Evolutionary conservation across 2,888 invertebrate species (phyloP).

Genomic region (Platynereis dumerilii): DNA sequence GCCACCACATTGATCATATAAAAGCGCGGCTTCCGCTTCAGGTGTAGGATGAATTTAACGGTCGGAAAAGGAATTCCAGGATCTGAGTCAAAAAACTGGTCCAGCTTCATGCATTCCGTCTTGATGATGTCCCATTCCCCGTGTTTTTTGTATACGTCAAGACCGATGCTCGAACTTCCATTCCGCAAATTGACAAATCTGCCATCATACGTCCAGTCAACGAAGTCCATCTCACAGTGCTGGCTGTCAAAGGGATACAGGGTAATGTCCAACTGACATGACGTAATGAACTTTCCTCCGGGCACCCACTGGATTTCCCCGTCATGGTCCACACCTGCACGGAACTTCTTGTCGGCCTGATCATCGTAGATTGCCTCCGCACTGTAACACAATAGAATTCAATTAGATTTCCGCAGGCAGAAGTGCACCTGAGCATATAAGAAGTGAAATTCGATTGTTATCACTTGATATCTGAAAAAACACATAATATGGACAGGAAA

Average conservation of each 20-base stretch:
- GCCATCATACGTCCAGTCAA: constrained; percentile 46
- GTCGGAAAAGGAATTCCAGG: constrained; percentile 42
- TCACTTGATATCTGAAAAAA: too few species aligned
- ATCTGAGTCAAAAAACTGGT: constrained; percentile 39
- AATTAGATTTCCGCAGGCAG: too few species aligned
- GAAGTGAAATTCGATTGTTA: too few species aligned
- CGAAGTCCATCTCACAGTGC: constrained; percentile 42
- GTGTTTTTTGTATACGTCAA: constrained; percentile 41
- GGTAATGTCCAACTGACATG: constrained; percentile 45
- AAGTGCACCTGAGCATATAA: too few species aligned
- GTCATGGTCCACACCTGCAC: constrained; percentile 39
- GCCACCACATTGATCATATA: constrained; percentile 51
- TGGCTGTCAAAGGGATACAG: constrained; percentile 46
- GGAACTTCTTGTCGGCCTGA: constrained; percentile 41
- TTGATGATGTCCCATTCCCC: constrained; percentile 46
- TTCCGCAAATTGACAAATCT: constrained; percentile 39
- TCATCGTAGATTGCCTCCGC: constrained; percentile 43
- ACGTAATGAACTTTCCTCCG: constrained; percentile 43
- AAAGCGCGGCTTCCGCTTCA: constrained; percentile 41
- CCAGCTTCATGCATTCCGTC: constrained; percentile 34
- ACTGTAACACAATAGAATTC: constrained; percentile 29
- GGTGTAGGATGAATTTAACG: constrained; percentile 40
- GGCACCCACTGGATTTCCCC: constrained; percentile 46
- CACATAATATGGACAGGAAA: too few species aligned
- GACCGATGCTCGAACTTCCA: constrained; percentile 17